These are phyloP conservation scores for Caranx melampygus DNA, from an alignment of 2,113 vertebrate species.

Conservation along the genomic window DNA sequence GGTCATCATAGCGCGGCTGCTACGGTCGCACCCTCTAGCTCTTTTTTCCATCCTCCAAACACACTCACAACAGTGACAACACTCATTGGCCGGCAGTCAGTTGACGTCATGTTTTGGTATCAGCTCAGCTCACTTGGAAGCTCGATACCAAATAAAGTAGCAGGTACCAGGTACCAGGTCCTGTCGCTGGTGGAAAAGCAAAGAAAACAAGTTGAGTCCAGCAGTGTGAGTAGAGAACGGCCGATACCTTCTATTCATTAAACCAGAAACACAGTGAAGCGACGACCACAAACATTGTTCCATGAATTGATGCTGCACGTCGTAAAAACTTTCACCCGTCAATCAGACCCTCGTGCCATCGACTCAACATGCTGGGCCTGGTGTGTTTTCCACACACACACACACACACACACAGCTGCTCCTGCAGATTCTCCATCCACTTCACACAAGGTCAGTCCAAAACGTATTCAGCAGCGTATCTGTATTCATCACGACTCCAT, in stretches of 20 bases:
- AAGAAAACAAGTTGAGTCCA: no score
- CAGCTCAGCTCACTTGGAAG: no score
- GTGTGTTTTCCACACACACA: constrained; percentile 1
- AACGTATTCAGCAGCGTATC: constrained; percentile 18
- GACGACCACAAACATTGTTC: background rate
- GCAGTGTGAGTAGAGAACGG: no score
- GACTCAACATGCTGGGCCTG: background rate
- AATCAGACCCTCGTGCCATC: background rate
- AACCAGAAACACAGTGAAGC: background rate
- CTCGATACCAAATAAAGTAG: no score
- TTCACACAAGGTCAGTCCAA: constrained; percentile 45
- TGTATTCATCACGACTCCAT: constrained; percentile 61
- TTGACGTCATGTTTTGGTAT: no score
- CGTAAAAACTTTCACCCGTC: background rate
- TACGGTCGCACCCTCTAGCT: no score
- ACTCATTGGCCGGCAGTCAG: no score
- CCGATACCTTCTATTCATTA: background rate
- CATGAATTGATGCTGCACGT: constrained; percentile 17
- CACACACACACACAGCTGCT: constrained; percentile 4
- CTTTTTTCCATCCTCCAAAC: no score
- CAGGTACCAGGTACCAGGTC: no score
- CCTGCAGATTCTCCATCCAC: constrained; percentile 18
- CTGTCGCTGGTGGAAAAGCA: no score
- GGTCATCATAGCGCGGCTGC: no score
- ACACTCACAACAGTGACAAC: no score